Evolutionary conservation across 2,888 invertebrate species (phyloP).

Genomic region (Ectemnius lituratus): DNA sequence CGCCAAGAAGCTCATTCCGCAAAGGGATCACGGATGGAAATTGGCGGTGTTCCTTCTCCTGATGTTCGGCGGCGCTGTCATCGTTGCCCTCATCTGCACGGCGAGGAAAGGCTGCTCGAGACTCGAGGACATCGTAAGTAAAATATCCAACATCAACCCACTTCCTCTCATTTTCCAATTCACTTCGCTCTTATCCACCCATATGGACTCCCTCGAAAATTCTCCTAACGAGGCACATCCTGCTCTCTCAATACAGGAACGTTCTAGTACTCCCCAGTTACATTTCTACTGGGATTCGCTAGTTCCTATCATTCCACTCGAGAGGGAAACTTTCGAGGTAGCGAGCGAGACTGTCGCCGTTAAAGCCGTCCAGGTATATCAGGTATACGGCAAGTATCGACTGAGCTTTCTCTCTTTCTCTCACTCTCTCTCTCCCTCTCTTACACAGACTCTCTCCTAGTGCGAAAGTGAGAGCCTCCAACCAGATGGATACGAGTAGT

Average conservation of each 20-base stretch:
- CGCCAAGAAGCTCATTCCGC: slow-evolving; percentile 72
- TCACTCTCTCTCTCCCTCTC: no score
- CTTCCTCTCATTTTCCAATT: background rate
- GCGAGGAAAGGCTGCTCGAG: slow-evolving; percentile 74
- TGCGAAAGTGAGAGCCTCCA: slow-evolving; percentile 7
- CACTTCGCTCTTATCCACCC: no score
- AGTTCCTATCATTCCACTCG: slow-evolving; percentile 25
- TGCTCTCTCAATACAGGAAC: no score
- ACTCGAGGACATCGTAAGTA: slow-evolving; percentile 75
- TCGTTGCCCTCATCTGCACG: slow-evolving; percentile 74
- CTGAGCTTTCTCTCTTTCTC: background rate
- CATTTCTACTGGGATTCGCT: background rate
- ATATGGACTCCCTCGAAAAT: no score
- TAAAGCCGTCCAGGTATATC: slow-evolving; percentile 12
- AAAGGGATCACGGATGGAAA: slow-evolving; percentile 75
- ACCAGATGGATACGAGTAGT: background rate
- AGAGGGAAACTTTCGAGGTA: slow-evolving; percentile 20
- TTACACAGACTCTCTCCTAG: no score
- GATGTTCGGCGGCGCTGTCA: slow-evolving; percentile 73
- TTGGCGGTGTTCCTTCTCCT: slow-evolving; percentile 73
- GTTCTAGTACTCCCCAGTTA: no score
- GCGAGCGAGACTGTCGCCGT: slow-evolving; percentile 15
- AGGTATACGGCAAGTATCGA: slow-evolving; percentile 41
- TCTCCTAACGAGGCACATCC: no score
- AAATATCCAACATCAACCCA: background rate